Evolutionary conservation across 2,113 vertebrate genomes (phyloP), one percentile per base, ranked within the genome.

Genomic region (Pelodiscus sinensis): DNA sequence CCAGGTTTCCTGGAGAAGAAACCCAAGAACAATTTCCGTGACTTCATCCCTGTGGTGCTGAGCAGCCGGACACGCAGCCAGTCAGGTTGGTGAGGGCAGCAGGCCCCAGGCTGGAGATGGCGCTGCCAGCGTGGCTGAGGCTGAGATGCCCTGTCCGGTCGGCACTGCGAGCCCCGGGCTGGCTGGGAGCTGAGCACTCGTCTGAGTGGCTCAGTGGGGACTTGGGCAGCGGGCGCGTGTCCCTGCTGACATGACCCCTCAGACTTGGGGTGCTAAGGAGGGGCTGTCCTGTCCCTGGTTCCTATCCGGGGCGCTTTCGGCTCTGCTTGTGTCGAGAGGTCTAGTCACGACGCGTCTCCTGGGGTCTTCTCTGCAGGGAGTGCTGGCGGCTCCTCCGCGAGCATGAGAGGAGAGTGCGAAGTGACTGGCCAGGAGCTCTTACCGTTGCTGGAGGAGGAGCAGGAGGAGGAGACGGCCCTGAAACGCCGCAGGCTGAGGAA

Each of bases 21-120:
- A 94, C 97, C 98, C 89, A 98, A 98, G 97, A 98, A 98, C 97
- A 98, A 97, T 95, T 98, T 98, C 78, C 97, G 98, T 73, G 98
- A 98, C 96, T 98, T 98, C 95, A 98, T 98, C 75, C 98, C 98
- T 0, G 98, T 98, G 91, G 98, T 98, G 95, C 97, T 98, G 97
- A 98, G 98, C 96, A 98, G 98, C 85, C 97, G 98, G 90, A 98
- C 98, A 0, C 98, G 98, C 88, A 98, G 98, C 92, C 98, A 98
- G 96, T 98, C 98, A 21, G 98, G 98, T 98, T 95, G 98, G 97
- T 93, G 22, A 60, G 44, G 86, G 85, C 80, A 56, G 0, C 3
- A 79, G 60, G n/a, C 25, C 9, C 52, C 0, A 0, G 13, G 29
- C 19, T 35, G 71, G 35, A 44, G 35, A 38, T 44, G 44, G 35